Evolutionary conservation across 2,113 vertebrate genomes (phyloP).

Genomic region (Calidris pygmaea): DNA sequence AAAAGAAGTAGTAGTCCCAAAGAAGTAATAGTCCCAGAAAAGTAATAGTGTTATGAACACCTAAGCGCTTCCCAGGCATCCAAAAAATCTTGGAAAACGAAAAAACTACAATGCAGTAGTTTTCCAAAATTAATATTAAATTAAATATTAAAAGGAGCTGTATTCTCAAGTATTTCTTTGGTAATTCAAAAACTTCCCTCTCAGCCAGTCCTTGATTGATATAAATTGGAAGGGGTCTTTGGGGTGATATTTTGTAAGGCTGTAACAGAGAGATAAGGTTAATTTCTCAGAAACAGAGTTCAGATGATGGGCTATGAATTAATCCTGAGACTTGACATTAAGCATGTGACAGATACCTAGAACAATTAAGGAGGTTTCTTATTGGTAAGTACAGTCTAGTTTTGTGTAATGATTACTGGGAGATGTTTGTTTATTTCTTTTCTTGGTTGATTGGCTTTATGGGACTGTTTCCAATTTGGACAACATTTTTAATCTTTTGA

Average conservation of each 20-base stretch:
- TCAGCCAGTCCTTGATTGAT: neutral
- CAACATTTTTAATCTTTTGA: neutral
- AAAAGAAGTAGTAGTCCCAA: neutral
- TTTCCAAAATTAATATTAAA: neutral
- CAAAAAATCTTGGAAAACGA: neutral
- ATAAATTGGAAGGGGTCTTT: neutral
- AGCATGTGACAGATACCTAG: neutral
- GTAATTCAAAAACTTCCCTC: neutral
- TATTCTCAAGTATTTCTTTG: neutral
- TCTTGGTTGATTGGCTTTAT: neutral
- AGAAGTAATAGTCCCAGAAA: neutral
- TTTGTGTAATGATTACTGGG: neutral
- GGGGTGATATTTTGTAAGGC: neutral
- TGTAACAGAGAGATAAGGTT: neutral
- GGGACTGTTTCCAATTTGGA: neutral
- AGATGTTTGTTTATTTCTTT: neutral
- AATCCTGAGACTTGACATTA: neutral
- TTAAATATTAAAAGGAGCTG: neutral
- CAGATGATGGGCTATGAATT: neutral
- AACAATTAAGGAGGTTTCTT: neutral
- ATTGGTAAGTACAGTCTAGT: neutral
- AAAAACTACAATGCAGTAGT: neutral
- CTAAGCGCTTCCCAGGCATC: neutral
- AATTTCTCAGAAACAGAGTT: neutral
- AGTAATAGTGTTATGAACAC: neutral